These are phyloP conservation scores for Apogon hyalosoma DNA, from an alignment of 2,797 vertebrate genomes.

Conservation along the genomic window DNA sequence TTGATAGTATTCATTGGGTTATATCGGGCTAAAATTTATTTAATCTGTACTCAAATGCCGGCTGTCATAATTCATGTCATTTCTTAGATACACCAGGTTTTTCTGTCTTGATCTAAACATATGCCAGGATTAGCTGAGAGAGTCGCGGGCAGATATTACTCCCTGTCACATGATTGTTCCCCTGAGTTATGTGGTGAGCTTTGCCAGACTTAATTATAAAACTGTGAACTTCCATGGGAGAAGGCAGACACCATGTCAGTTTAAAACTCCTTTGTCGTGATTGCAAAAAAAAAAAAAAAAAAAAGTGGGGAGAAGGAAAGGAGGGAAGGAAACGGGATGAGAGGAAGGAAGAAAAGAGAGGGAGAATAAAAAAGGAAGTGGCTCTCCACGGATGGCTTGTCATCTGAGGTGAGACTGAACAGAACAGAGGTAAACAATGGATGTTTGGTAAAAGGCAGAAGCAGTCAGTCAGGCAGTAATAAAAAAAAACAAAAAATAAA, in stretches of 20 bases:
- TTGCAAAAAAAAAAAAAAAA: slow-evolving; percentile 55
- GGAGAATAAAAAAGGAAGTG: slow-evolving; percentile 70
- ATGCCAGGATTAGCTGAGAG: slow-evolving; percentile 51
- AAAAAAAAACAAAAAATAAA: slow-evolving; percentile 36
- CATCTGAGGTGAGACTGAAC: slow-evolving; percentile 84
- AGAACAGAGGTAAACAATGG: slow-evolving; percentile 81
- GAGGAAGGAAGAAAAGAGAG: slow-evolving; percentile 46
- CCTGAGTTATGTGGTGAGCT: slow-evolving; percentile 39
- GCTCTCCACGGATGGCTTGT: slow-evolving; percentile 81
- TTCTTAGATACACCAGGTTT: slow-evolving; percentile 18
- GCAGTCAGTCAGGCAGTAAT: slow-evolving; percentile 84
- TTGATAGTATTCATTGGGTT: slow-evolving; percentile 36
- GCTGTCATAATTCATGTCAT: slow-evolving; percentile 40
- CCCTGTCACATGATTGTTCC: slow-evolving; percentile 52
- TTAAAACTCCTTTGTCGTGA: slow-evolving; percentile 64
- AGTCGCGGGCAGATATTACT: slow-evolving; percentile 46
- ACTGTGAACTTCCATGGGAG: slow-evolving; percentile 58
- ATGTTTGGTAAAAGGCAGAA: slow-evolving; percentile 79
- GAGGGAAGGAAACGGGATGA: slow-evolving; percentile 39
- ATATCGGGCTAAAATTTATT: slow-evolving; percentile 46
- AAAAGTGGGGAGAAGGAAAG: neutral
- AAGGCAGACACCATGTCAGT: slow-evolving; percentile 43
- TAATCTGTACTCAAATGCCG: slow-evolving; percentile 46
- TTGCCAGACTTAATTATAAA: slow-evolving; percentile 77
- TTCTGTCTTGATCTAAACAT: slow-evolving; percentile 51